These are phyloP conservation scores for Peromyscus aztecus DNA, from an alignment of 2,797 vertebrate species.

Conservation along the genomic window DNA sequence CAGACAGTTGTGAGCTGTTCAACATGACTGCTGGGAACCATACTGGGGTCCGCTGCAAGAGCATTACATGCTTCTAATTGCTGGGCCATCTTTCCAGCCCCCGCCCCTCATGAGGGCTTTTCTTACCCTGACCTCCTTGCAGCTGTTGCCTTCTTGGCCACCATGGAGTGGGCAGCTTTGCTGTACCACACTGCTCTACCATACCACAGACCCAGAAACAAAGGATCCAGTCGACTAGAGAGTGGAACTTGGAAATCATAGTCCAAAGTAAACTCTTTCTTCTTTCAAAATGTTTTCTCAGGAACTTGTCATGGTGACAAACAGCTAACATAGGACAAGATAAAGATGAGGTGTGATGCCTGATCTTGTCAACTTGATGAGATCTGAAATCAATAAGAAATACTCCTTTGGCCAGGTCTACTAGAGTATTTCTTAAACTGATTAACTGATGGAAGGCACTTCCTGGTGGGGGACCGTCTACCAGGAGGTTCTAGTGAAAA, in stretches of 20 bases:
- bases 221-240: neutral
- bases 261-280: neutral
- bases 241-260: neutral
- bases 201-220: neutral
- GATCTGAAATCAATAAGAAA: neutral
- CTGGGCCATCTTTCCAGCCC: neutral
- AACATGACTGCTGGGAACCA: neutral
- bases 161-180: too few species aligned
- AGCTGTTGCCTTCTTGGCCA: neutral
- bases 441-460: neutral
- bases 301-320: neutral
- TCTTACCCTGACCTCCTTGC: neutral
- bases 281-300: neutral
- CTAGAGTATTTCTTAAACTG: neutral
- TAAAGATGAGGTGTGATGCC: neutral
- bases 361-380: neutral
- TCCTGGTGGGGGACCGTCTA: neutral
- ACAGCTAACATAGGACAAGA: neutral
- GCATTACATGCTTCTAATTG: neutral
- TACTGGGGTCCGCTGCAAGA: neutral
- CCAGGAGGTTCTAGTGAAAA: neutral
- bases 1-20: neutral
- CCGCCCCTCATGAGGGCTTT: neutral
- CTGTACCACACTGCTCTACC: neutral
- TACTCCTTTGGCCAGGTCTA: neutral